phyloP scores from a whole-genome alignment of 2,113 vertebrate species.

The Ictalurus punctatus region DNA sequence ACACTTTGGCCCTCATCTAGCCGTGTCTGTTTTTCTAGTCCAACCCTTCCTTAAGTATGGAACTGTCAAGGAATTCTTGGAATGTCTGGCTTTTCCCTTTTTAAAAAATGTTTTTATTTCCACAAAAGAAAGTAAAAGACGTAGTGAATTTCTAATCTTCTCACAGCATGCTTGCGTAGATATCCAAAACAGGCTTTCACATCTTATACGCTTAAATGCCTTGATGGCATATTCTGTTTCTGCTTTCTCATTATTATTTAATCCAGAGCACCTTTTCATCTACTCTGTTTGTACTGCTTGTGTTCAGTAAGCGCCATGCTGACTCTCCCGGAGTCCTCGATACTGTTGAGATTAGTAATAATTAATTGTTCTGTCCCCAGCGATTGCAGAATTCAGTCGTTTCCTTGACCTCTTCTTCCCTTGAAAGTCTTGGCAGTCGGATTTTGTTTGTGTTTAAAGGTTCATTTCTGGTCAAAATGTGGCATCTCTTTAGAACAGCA shows the following conservation, averaged over 20 bases:
- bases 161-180: conserved; percentile 45
- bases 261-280: conserved; percentile 30
- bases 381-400: conserved; percentile 34
- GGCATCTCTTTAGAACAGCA: conserved; percentile 48
- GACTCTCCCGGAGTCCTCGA: conserved; percentile 5
- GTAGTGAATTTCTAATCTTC: conserved; percentile 61
- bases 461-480: conserved; percentile 54
- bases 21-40: conserved; percentile 86
- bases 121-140: conserved; percentile 59
- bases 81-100: conserved; percentile 85
- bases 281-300: background rate
- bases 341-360: conserved; percentile 46
- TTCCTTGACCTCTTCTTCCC: conserved; percentile 30
- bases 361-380: conserved; percentile 33
- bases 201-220: conserved; percentile 18
- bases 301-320: conserved; percentile 27
- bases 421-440: conserved; percentile 46
- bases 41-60: conserved; percentile 82
- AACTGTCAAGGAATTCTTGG: conserved; percentile 87
- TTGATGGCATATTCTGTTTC: conserved; percentile 46
- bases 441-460: conserved; percentile 47
- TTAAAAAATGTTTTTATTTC: conserved; percentile 75
- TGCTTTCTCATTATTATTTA: conserved; percentile 31
- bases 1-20: conserved; percentile 83
- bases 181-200: conserved; percentile 39